Evolutionary conservation across 2,797 vertebrate species (phyloP).

Genomic region (Petrocephalus sullivani): DNA sequence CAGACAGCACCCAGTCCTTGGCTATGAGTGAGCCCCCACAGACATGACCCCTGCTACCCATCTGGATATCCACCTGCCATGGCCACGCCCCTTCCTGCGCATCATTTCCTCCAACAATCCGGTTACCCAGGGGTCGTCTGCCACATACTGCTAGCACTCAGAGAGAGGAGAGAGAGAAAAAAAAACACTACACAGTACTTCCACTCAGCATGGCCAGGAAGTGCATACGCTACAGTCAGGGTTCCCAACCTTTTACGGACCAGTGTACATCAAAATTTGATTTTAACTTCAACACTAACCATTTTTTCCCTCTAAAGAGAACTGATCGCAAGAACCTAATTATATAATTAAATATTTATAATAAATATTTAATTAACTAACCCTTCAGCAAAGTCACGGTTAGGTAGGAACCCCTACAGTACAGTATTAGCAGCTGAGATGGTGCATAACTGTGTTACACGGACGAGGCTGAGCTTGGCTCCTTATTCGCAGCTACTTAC

Average conservation of each 20-base stretch:
- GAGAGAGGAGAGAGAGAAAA: neutral
- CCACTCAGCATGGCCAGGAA: neutral
- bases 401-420: neutral
- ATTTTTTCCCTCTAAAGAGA: neutral
- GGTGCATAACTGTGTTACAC: neutral
- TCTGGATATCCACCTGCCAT: conserved; percentile 32
- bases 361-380: neutral
- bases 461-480: neutral
- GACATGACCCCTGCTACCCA: neutral
- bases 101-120: conserved; percentile 27
- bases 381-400: neutral
- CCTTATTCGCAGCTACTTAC: too few relatives aligned
- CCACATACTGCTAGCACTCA: conserved; percentile 14
- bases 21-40: conserved; percentile 23
- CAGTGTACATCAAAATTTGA: neutral
- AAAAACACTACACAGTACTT: neutral
- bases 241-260: neutral
- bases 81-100: conserved; percentile 26
- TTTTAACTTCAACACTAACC: neutral
- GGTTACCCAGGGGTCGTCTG: conserved; percentile 8
- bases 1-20: conserved; percentile 25
- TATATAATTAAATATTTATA: too few relatives aligned
- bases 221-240: neutral
- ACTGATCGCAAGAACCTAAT: neutral
- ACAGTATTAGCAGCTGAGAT: neutral